These are phyloP conservation scores for Lordiphosa collinella DNA, from an alignment of 1,140 invertebrate genomes.

Conservation along the genomic window DNA sequence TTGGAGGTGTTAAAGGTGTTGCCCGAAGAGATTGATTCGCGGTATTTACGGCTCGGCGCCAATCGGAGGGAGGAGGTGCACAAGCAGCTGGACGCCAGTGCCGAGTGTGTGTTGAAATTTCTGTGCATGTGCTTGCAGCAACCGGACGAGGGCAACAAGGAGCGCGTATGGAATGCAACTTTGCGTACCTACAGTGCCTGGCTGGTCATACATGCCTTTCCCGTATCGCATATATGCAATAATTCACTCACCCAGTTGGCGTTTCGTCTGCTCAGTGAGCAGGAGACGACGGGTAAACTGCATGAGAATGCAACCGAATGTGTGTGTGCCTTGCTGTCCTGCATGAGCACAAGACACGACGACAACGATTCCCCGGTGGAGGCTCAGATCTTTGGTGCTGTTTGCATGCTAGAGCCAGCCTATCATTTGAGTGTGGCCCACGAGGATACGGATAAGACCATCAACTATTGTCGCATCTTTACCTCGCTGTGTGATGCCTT, in stretches of 20 bases:
- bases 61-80: conserved; percentile 93
- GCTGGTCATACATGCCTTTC: conserved; percentile 87
- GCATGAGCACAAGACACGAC: conserved; percentile 85
- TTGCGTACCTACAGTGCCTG: conserved; percentile 90
- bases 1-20: conserved; percentile 95
- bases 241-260: conserved; percentile 86
- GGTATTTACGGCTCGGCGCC: conserved; percentile 91
- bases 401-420: conserved; percentile 89
- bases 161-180: conserved; percentile 82
- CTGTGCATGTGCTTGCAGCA: conserved; percentile 86
- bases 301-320: conserved; percentile 96
- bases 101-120: conserved; percentile 86
- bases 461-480: conserved; percentile 97
- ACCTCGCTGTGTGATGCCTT: conserved; percentile 96
- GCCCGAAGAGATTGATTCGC: conserved; percentile 96
- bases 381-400: conserved; percentile 89
- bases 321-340: conserved; percentile 91
- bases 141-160: conserved; percentile 80
- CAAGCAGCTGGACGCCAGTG: conserved; percentile 86
- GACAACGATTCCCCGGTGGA: conserved; percentile 84
- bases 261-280: conserved; percentile 85
- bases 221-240: conserved; percentile 83
- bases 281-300: conserved; percentile 84
- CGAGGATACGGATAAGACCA: conserved; percentile 94
- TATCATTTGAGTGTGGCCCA: conserved; percentile 95